Evolutionary conservation across 2,113 vertebrate genomes (phyloP).

Genomic region (Parus major): DNA sequence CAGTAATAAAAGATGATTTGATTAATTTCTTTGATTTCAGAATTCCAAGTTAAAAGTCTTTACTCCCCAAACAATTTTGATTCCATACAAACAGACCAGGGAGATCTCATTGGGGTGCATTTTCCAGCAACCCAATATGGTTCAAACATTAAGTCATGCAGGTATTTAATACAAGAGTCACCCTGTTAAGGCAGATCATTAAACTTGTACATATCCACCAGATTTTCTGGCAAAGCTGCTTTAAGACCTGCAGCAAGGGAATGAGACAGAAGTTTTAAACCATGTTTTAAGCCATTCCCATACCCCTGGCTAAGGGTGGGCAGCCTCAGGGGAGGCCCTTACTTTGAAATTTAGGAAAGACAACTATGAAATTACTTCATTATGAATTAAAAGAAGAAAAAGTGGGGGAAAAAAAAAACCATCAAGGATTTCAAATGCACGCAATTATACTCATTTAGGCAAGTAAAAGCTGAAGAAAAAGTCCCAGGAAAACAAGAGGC

Average conservation of each 20-base stretch:
- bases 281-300: neutral
- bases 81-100: neutral
- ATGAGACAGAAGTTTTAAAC: neutral
- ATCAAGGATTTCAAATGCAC: neutral
- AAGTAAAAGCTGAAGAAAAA: neutral
- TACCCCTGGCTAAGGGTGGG: neutral
- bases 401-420: accelerated
- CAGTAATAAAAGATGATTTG: neutral
- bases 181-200: neutral
- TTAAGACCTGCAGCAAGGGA: neutral
- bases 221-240: neutral
- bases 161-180: neutral
- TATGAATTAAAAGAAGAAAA: neutral
- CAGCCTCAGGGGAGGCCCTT: neutral
- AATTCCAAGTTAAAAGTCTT: neutral
- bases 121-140: neutral
- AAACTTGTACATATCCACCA: neutral
- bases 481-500: neutral
- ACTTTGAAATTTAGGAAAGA: neutral
- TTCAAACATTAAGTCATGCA: neutral
- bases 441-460: neutral
- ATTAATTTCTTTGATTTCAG: neutral
- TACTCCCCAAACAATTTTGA: neutral
- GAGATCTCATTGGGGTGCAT: neutral
- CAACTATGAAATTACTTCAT: neutral